Evolutionary conservation across 2,888 invertebrate genomes (phyloP).

Genomic region (Sesia apiformis): DNA sequence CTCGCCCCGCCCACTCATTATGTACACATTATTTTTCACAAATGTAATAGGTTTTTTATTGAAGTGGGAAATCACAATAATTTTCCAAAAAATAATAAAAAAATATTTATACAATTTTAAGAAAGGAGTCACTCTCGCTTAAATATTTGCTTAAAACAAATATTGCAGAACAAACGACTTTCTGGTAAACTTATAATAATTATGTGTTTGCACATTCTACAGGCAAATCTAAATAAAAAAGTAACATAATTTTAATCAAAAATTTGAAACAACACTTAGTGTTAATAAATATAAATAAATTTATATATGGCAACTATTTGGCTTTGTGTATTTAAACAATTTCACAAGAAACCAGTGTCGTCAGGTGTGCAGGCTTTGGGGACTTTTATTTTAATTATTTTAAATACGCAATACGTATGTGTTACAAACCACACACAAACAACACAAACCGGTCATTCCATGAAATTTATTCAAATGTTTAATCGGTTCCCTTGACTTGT

Average conservation of each 20-base stretch:
- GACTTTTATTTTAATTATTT: not conserved
- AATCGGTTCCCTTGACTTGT: too few species aligned
- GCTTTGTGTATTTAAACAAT: slow-evolving; percentile 31
- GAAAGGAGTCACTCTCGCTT: slow-evolving; percentile 54
- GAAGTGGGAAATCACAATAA: slow-evolving; percentile 30
- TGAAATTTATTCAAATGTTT: too few species aligned
- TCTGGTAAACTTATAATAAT: slow-evolving; percentile 15
- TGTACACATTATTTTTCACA: slow-evolving; percentile 25
- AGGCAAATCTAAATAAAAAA: not conserved
- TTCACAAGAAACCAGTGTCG: slow-evolving; percentile 3
- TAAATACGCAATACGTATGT: too few species aligned
- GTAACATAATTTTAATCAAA: slow-evolving; percentile 13
- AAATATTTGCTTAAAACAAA: slow-evolving; percentile 63
- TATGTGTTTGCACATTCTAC: not conserved
- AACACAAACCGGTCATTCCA: too few species aligned
- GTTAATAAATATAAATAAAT: slow-evolving; percentile 58
- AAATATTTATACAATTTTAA: not conserved
- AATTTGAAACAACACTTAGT: slow-evolving; percentile 34
- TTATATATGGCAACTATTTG: slow-evolving; percentile 72
- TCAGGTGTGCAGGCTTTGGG: not conserved
- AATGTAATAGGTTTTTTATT: slow-evolving; percentile 20
- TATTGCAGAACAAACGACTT: slow-evolving; percentile 58
- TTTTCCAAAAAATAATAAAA: slow-evolving; percentile 25
- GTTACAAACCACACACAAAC: too few species aligned
- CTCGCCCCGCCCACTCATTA: slow-evolving; percentile 61